Evolutionary conservation across 2,888 invertebrate genomes (phyloP), one percentile per base, ranked within the genome.

Genomic region (Dryococelus australis): DNA sequence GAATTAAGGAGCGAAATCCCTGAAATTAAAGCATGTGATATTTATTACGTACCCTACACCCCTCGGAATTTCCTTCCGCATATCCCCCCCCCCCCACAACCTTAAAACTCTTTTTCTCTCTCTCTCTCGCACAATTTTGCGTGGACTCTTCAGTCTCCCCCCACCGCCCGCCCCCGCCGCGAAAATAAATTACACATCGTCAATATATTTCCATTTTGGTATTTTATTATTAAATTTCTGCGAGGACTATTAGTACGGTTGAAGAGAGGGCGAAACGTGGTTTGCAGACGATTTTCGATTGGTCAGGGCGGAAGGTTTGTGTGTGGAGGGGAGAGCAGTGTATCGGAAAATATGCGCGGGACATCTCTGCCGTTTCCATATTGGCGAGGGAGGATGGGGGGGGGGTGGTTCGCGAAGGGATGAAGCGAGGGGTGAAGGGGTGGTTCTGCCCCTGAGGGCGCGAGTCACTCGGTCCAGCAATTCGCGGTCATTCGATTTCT

Each of bases 161-260:
- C 83, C n/a, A n/a, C n/a, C n/a, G n/a, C n/a, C 83, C 10, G 24
- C 3, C 28, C 43, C 83, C 83, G 9, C 28, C 28, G 16, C 83
- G 13, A 35, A 28, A 83, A 83, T 83, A 83, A 83, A 83, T 83
- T 83, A 83, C 83, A 83, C 83, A 83, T 83, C 28, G 43, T 27
- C 83, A 83, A 83, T 83, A 27, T 43, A 83, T 83, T 83, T 83
- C 83, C 83, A 83, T 83, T 83, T 83, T 83, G 83, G 83, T 83
- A 83, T 83, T 83, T 83, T 83, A 83, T 83, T 83, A 83, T 83
- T 83, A 83, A 83, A 83, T 83, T 83, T 83, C 83, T 35, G 83
- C 43, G 83, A 83, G 83, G n/a, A 13, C 83, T 83, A 83, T 83
- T 83, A 83, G 65, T 13, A 65, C 65, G 65, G 65, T 24, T 20